These are phyloP conservation scores for Oxygymnocypris stewartii DNA, from an alignment of 2,113 vertebrate species.

Conservation along the genomic window DNA sequence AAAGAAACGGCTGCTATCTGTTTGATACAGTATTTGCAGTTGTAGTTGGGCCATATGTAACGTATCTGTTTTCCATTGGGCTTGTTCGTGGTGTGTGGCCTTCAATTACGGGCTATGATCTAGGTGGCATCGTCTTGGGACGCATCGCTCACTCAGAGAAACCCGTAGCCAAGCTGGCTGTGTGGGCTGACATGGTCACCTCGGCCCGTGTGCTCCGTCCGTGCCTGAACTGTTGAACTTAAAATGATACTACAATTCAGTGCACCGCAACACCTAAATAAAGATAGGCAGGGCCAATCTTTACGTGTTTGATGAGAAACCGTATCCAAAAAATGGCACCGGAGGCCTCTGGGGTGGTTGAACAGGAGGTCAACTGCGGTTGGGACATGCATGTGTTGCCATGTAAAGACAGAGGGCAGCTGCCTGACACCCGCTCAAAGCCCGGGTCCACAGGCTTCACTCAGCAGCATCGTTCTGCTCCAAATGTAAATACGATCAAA, in stretches of 20 bases:
- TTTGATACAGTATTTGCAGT: constrained; percentile 33
- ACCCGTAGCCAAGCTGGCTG: constrained; percentile 37
- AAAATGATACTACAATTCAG: constrained; percentile 69
- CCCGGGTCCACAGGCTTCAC: constrained; percentile 67
- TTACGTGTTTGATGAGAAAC: constrained; percentile 49
- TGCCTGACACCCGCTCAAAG: constrained; percentile 62
- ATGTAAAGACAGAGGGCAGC: constrained; percentile 75
- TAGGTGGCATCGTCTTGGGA: constrained; percentile 60
- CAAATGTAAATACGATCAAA: constrained; percentile 68
- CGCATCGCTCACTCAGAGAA: constrained; percentile 69
- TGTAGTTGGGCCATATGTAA: constrained; percentile 21
- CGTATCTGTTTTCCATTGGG: constrained; percentile 44
- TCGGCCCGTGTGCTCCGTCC: constrained; percentile 46
- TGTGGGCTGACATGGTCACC: constrained; percentile 66
- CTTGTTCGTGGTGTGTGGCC: constrained; percentile 75
- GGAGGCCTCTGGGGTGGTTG: constrained; percentile 71
- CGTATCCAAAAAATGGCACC: constrained; percentile 61
- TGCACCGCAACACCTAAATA: constrained; percentile 65
- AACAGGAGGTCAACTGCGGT: constrained; percentile 68
- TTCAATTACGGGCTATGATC: constrained; percentile 51
- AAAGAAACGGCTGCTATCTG: constrained; percentile 34
- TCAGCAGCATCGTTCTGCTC: constrained; percentile 67
- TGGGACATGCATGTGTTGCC: constrained; percentile 60
- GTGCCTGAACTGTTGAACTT: constrained; percentile 77
- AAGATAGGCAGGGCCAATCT: constrained; percentile 55